phyloP scores from a whole-genome alignment of 2,888 invertebrate species.

The Orthosia gracilis region DNA sequence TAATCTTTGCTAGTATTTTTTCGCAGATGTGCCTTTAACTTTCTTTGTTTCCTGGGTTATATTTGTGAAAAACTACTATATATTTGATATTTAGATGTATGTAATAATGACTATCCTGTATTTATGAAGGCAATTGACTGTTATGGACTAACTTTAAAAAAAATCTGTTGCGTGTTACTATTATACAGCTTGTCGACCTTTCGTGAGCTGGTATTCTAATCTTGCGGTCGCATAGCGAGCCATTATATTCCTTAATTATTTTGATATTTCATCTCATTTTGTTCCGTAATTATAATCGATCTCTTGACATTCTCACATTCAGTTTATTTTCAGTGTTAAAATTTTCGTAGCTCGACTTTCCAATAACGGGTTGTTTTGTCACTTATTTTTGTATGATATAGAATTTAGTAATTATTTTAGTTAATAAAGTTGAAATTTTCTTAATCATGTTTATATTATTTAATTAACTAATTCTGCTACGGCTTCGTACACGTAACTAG shows the following conservation, averaged over 20 bases:
- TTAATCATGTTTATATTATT: constrained; percentile 60
- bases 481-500: background rate
- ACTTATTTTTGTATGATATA: constrained; percentile 77
- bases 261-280: constrained; percentile 52
- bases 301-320: constrained; percentile 52
- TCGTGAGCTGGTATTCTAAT: constrained; percentile 16
- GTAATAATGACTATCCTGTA: constrained; percentile 42
- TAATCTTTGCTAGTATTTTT: background rate
- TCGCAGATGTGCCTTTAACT: constrained; percentile 4
- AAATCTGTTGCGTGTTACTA: constrained; percentile 18
- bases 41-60: constrained; percentile 10
- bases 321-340: constrained; percentile 22
- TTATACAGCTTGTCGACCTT: constrained; percentile 28
- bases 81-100: constrained; percentile 52
- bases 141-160: constrained; percentile 33
- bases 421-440: constrained; percentile 82
- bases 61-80: constrained; percentile 50
- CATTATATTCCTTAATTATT: constrained; percentile 25
- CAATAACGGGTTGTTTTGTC: constrained; percentile 71
- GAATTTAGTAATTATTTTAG: constrained; percentile 73
- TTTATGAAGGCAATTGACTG: constrained; percentile 37
- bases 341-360: constrained; percentile 35
- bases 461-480: background rate
- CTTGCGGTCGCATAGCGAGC: constrained; percentile 33
- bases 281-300: constrained; percentile 40